Conservation (phyloP, 2,888 invertebrate species). For the Harpagoxenus sublaevis region DNA sequence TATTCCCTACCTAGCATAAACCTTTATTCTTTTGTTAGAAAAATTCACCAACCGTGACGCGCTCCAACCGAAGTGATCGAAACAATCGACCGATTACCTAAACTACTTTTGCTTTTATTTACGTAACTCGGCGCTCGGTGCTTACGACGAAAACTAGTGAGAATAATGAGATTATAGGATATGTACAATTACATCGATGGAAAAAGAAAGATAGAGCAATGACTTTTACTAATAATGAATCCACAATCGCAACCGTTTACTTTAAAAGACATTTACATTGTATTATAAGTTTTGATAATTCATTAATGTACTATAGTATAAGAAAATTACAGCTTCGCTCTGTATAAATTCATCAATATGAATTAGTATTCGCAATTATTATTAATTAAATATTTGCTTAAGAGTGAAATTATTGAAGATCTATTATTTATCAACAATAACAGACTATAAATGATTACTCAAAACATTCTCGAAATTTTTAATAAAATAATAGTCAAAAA, state of each 20-base stretch:
- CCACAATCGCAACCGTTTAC: neutral
- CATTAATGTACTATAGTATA: neutral
- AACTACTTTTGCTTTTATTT: constrained; percentile 71
- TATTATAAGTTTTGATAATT: neutral
- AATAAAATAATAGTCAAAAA: neutral
- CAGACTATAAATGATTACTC: neutral
- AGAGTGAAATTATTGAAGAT: neutral
- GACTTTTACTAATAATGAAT: constrained; percentile 6
- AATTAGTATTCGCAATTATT: neutral
- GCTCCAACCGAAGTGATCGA: constrained; percentile 62
- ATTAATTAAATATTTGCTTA: neutral
- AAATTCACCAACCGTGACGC: constrained; percentile 67
- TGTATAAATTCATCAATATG: neutral
- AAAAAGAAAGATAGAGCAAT: neutral
- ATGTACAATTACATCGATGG: constrained; percentile 9
- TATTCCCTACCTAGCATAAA: constrained; percentile 56
- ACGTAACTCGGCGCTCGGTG: constrained; percentile 56
- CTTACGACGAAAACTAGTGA: constrained; percentile 42
- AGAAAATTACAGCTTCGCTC: neutral
- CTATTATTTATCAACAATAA: neutral
- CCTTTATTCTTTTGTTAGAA: constrained; percentile 58
- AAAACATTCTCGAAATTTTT: neutral
- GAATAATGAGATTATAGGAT: constrained; percentile 45
- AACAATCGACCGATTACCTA: constrained; percentile 72
- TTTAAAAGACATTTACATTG: constrained; percentile 5